Percentiles rank a stretch among this genome's conserved stretches.
phyloP scores from a whole-genome alignment of 2,797 vertebrate genomes.

The Rallus crepitans region DNA sequence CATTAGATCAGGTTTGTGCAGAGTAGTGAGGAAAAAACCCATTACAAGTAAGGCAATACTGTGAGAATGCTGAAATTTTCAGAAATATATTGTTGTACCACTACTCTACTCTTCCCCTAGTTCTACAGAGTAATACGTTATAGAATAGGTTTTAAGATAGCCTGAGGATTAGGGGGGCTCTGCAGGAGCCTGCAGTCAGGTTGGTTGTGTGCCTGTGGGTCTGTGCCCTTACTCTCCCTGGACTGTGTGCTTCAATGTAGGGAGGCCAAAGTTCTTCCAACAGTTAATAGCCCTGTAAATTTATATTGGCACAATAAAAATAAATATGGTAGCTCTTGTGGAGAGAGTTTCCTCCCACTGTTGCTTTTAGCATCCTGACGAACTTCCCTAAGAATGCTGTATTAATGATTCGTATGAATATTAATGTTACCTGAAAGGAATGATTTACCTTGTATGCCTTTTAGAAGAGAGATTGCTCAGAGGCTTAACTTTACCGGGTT shows the following conservation, averaged over 20 bases:
- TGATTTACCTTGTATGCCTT: background rate
- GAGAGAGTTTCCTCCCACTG: background rate
- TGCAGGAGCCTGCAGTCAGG: accelerated
- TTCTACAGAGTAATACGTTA: background rate
- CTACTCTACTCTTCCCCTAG: accelerated
- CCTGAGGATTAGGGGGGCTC: background rate
- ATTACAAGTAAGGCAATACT: background rate
- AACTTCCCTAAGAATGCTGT: background rate
- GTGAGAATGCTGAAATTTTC: background rate
- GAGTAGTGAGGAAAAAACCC: background rate
- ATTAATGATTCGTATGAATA: background rate
- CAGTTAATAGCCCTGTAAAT: background rate
- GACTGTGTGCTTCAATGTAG: background rate
- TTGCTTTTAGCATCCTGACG: background rate
- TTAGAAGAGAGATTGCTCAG: background rate
- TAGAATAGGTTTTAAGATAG: background rate
- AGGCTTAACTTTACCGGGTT: background rate
- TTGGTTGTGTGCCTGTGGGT: background rate
- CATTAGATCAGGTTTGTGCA: background rate
- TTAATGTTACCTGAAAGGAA: background rate
- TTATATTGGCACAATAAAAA: background rate
- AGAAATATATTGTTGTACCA: background rate
- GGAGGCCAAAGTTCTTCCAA: background rate
- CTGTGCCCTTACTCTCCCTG: background rate
- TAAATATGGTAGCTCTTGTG: background rate